Conservation (phyloP, 2,888 invertebrate genomes). For the Drosophila meridiana region DNA sequence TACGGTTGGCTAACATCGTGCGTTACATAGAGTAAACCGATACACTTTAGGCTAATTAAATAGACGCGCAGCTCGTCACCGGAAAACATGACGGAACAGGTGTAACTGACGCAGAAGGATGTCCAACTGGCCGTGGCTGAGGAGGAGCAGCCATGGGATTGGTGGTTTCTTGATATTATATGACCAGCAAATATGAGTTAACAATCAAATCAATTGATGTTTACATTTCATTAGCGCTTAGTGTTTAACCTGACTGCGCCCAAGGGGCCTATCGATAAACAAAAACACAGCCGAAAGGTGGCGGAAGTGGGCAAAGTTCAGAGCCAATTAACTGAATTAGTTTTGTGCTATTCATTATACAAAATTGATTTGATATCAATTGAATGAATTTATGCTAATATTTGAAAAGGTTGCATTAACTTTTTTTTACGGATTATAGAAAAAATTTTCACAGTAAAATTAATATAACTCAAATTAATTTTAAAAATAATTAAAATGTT, state of each 20-base stretch:
- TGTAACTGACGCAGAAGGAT: constrained; percentile 18
- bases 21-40: constrained; percentile 61
- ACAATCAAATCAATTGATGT: constrained; percentile 34
- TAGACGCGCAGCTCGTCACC: constrained; percentile 63
- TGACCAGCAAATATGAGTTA: neutral
- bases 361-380: no score
- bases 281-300: neutral
- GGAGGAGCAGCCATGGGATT: neutral
- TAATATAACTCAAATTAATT: no score
- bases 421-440: no score
- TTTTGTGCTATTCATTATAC: no score
- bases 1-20: constrained; percentile 6
- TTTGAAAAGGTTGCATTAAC: no score
- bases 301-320: no score
- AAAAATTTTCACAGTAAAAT: no score
- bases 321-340: neutral
- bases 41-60: constrained; percentile 59
- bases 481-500: no score
- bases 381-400: no score
- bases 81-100: constrained; percentile 50
- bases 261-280: neutral
- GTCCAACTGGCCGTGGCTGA: neutral
- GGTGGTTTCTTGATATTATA: neutral
- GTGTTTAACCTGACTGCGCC: constrained; percentile 1
- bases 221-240: constrained; percentile 19